These are phyloP conservation scores for Progne subis DNA, from an alignment of 2,113 vertebrate genomes.

Conservation along the genomic window DNA sequence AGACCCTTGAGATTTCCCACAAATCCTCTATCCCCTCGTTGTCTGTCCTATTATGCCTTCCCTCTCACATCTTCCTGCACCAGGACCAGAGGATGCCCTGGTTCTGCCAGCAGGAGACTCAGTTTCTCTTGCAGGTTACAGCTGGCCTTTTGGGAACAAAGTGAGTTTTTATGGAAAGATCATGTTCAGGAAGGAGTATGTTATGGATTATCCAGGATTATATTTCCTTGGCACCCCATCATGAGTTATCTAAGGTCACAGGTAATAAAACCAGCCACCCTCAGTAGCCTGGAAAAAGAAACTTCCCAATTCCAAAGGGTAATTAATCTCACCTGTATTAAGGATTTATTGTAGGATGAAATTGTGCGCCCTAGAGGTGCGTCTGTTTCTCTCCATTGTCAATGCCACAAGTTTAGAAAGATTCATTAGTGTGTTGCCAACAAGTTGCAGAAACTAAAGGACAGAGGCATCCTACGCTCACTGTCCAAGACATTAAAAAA, in stretches of 20 bases:
- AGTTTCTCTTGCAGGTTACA: neutral
- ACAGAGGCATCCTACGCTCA: neutral
- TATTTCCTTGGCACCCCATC: neutral
- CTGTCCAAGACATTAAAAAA: neutral
- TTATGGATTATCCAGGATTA: neutral
- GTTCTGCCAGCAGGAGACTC: neutral
- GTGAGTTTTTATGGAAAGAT: neutral
- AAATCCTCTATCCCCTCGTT: neutral
- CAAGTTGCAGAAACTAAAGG: neutral
- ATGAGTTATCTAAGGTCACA: neutral
- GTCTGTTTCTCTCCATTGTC: neutral
- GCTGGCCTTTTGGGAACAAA: neutral
- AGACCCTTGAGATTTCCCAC: slow-evolving; percentile 43
- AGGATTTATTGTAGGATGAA: neutral
- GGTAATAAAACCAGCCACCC: neutral
- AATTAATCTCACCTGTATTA: neutral
- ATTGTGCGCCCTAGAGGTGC: neutral
- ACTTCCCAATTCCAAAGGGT: neutral
- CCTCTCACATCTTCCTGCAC: neutral
- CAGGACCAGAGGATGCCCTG: neutral
- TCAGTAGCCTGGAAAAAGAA: neutral
- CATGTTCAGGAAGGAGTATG: neutral
- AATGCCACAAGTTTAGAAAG: neutral
- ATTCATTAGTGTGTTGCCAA: neutral
- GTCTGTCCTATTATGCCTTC: neutral